A percentile compares a stretch with the other conserved stretches of the same genome.
phyloP scores from a whole-genome alignment of 1,140 invertebrate species.

The Brachionus plicatilis region DNA sequence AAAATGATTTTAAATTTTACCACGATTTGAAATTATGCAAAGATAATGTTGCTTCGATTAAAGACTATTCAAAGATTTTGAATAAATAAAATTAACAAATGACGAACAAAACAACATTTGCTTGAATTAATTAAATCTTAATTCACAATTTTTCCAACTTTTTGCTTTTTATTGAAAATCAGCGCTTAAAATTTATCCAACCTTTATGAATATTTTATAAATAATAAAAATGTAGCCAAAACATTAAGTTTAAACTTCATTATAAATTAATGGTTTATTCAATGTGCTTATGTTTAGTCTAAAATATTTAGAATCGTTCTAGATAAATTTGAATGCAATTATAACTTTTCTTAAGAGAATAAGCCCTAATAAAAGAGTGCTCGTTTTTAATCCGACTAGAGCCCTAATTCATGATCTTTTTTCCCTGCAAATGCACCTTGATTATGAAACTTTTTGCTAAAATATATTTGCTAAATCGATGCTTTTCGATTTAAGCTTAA shows the following conservation, averaged over 20 bases:
- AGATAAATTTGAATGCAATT: background rate
- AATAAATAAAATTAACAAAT: background rate
- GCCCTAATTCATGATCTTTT: background rate
- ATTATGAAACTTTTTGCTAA: background rate
- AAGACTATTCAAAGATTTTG: background rate
- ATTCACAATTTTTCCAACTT: background rate
- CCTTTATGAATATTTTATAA: background rate
- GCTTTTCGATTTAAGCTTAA: background rate
- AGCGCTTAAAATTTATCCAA: background rate
- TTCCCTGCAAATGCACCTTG: background rate
- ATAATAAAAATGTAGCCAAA: background rate
- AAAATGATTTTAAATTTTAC: background rate
- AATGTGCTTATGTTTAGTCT: background rate
- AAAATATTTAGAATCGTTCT: background rate
- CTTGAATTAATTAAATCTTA: background rate
- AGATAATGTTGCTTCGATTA: background rate
- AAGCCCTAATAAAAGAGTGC: background rate
- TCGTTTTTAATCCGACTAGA: background rate
- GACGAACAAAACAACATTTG: background rate
- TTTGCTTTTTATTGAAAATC: background rate
- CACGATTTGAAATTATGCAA: background rate
- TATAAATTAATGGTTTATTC: background rate
- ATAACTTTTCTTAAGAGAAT: background rate
- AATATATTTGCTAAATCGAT: background rate
- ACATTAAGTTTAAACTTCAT: background rate